phyloP scores from a whole-genome alignment of 2,888 invertebrate genomes.

The Notodonta ziczac region DNA sequence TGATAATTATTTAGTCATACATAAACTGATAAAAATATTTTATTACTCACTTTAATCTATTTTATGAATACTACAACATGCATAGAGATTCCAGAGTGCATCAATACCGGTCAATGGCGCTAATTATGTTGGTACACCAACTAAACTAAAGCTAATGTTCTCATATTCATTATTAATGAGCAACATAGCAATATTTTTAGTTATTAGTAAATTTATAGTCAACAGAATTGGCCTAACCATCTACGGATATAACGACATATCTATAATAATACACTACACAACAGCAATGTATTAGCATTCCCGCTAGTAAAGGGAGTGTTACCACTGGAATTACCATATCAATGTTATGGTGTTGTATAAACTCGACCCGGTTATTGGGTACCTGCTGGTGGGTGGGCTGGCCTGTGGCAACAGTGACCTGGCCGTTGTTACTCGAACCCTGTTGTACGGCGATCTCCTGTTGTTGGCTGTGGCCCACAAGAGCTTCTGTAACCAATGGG shows the following conservation, averaged over 20 bases:
- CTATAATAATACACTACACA: constrained; percentile 46
- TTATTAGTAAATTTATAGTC: too few relatives aligned
- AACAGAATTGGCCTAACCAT: background rate
- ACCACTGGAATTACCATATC: constrained; percentile 82
- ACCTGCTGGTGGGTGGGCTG: constrained; percentile 79
- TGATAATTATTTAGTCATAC: too few relatives aligned
- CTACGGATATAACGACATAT: constrained; percentile 26
- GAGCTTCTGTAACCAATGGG: constrained; percentile 58
- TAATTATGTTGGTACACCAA: too few relatives aligned
- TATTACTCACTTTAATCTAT: background rate
- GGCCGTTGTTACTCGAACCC: constrained; percentile 49
- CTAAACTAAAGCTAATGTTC: too few relatives aligned
- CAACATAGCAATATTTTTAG: too few relatives aligned
- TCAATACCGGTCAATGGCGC: background rate
- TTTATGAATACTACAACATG: background rate
- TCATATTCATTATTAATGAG: too few relatives aligned
- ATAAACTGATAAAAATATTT: too few relatives aligned
- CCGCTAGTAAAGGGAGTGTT: constrained; percentile 70
- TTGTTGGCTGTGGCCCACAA: constrained; percentile 79
- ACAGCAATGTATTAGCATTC: constrained; percentile 69
- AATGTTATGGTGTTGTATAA: constrained; percentile 84
- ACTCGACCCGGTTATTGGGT: constrained; percentile 83
- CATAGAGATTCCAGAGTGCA: background rate
- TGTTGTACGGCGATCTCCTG: constrained; percentile 72
- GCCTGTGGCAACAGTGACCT: constrained; percentile 67